A percentile compares a stretch with the other conserved stretches of the same genome.
Evolutionary conservation across 2,113 vertebrate genomes (phyloP).

Genomic region (Actenoides lindsayi): DNA sequence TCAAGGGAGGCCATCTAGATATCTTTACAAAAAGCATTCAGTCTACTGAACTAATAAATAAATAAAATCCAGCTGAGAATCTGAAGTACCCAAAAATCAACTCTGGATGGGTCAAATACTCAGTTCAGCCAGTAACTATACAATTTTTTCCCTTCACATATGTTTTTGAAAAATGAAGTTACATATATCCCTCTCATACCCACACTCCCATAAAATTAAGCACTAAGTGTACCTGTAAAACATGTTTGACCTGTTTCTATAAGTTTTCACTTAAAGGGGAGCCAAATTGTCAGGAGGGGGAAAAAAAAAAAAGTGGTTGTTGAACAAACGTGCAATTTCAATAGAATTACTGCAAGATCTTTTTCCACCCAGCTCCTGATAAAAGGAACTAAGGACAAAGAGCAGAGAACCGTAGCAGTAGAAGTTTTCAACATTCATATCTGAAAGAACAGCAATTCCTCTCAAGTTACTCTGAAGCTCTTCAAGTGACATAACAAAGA

Average conservation of each 20-base stretch:
- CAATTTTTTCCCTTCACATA: neutral
- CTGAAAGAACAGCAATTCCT: neutral
- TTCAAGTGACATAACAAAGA: slow-evolving; percentile 18
- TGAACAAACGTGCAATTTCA: neutral
- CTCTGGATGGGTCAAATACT: neutral
- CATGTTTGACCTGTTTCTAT: neutral
- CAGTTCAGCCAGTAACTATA: neutral
- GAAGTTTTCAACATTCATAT: neutral
- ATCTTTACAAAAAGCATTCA: neutral
- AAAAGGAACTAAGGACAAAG: neutral
- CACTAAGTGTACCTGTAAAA: neutral
- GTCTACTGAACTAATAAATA: neutral
- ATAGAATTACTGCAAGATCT: neutral
- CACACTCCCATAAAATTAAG: neutral
- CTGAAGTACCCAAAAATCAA: neutral
- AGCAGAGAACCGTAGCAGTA: neutral
- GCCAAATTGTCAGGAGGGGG: neutral
- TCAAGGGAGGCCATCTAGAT: neutral
- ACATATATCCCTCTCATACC: neutral
- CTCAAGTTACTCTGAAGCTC: slow-evolving; percentile 11
- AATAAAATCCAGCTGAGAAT: neutral
- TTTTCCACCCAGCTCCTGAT: neutral
- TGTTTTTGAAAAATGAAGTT: neutral
- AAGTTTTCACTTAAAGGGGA: neutral
- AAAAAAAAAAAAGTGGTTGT: neutral